phyloP scores from a whole-genome alignment of 2,113 vertebrate genomes.

The Orientallactaga bullata region DNA sequence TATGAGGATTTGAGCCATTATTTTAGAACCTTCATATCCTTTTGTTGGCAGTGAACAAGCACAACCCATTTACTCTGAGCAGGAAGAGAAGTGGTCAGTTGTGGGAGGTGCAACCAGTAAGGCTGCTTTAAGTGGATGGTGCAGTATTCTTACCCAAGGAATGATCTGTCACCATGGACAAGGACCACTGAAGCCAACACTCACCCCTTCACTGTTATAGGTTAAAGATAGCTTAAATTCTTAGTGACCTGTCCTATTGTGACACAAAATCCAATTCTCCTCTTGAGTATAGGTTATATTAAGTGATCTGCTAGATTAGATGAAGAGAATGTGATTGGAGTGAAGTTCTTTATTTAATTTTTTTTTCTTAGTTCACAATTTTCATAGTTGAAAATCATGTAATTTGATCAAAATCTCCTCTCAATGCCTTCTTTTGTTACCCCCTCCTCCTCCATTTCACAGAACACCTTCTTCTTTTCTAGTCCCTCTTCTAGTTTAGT shows the following conservation, averaged over 20 bases:
- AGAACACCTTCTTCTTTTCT: too few species aligned
- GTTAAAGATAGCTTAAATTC: not conserved
- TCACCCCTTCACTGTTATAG: not conserved
- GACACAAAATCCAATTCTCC: not conserved
- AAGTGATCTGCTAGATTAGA: not conserved
- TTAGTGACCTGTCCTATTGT: not conserved
- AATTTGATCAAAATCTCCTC: too few species aligned
- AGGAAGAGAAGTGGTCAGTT: not conserved
- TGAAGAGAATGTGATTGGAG: conserved; percentile 3
- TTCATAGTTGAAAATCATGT: too few species aligned
- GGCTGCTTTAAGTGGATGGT: too few species aligned
- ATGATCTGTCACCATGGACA: not conserved
- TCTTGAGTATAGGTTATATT: not conserved
- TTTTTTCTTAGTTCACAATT: too few species aligned
- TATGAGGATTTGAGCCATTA: not conserved
- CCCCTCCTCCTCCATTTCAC: too few species aligned
- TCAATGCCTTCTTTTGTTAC: too few species aligned
- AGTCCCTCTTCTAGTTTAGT: too few species aligned
- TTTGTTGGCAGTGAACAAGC: not conserved
- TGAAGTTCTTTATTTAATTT: not conserved
- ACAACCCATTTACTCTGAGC: not conserved
- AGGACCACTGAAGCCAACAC: not conserved
- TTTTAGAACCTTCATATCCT: not conserved
- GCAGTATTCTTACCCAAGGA: not conserved
- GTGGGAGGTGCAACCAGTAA: not conserved